A percentile compares a stretch with the other conserved stretches of the same genome.
These are phyloP conservation scores for Xenopus petersii DNA, from an alignment of 2,797 vertebrate species.

Conservation along the genomic window DNA sequence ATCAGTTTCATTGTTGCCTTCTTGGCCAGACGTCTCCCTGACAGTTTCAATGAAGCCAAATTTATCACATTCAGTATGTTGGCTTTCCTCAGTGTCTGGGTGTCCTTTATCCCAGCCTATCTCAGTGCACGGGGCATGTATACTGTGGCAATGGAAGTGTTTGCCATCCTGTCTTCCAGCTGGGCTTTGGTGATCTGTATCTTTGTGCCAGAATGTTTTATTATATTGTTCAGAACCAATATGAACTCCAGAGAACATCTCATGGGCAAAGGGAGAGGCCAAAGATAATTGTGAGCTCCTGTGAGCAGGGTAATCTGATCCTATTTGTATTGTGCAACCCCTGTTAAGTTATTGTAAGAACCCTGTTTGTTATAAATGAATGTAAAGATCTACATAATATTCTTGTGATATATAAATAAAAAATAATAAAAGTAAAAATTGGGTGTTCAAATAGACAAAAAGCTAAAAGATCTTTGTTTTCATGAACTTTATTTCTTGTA, in stretches of 20 bases:
- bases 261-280: not conserved
- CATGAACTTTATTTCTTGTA: too few species aligned
- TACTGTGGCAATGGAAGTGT: conserved; percentile 21
- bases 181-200: not conserved
- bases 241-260: not conserved
- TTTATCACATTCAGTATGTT: conserved; percentile 29
- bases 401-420: too few species aligned
- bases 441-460: too few species aligned
- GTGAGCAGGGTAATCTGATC: too few species aligned
- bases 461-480: too few species aligned
- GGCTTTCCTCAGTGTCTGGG: conserved; percentile 23
- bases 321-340: too few species aligned
- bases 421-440: too few species aligned
- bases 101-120: conserved; percentile 28
- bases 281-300: too few species aligned
- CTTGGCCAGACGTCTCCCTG: conserved; percentile 19
- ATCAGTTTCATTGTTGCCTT: conserved; percentile 20
- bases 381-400: too few species aligned
- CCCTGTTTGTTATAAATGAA: too few species aligned
- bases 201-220: not conserved
- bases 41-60: conserved; percentile 35
- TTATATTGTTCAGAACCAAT: not conserved
- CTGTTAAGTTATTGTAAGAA: too few species aligned
- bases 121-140: conserved; percentile 19
- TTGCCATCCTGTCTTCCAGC: conserved; percentile 23